Evolutionary conservation across 2,113 vertebrate genomes (phyloP), one percentile per base, ranked within the genome.

Genomic region (Phrynosoma blainvillii): DNA sequence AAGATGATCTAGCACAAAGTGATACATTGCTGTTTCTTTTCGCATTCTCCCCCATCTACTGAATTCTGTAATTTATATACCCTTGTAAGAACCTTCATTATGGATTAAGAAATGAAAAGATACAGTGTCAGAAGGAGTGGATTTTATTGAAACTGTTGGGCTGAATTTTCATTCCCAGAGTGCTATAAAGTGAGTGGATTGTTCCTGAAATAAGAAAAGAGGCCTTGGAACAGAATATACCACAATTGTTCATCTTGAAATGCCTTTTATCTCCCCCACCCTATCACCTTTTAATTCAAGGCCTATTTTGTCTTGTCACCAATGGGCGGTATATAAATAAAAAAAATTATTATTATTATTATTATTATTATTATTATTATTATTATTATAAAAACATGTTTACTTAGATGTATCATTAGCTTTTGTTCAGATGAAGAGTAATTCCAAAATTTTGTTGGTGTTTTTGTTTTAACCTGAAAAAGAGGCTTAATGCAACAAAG

Each of bases 381-480:
- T n/a, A n/a, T n/a, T n/a, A n/a, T n/a, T n/a, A n/a, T n/a, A 86
- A 94, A 93, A 89, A 82, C 88, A 84, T 2, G 27, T 87, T 87
- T 91, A 81, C n/a, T n/a, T 32, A 36, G 42, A 70, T 10, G 89
- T 93, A 96, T 97, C 97, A 96, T 96, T 93, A 96, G 95, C 93
- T 93, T 96, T 96, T 71, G 93, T 95, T 91, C 90, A 86, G 81
- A 92, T 84, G 94, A 93, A 83, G 6, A 84, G 86, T 96, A 94
- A 93, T 94, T 93, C 89, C 86, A 84, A 96, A 91, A 56, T 68
- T 54, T 40, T 47, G 47, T 71, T n/a, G n/a, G 54, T 56, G 27
- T 62, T 20, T 30, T 10, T 13, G 0, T 59, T 36, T 77, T 96
- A 96, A 97, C 96, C 97, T 98, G 97, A 97, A 97, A 97, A 81